These are phyloP conservation scores for Eriocheir sinensis DNA, from an alignment of 1,140 invertebrate genomes.

Conservation along the genomic window DNA sequence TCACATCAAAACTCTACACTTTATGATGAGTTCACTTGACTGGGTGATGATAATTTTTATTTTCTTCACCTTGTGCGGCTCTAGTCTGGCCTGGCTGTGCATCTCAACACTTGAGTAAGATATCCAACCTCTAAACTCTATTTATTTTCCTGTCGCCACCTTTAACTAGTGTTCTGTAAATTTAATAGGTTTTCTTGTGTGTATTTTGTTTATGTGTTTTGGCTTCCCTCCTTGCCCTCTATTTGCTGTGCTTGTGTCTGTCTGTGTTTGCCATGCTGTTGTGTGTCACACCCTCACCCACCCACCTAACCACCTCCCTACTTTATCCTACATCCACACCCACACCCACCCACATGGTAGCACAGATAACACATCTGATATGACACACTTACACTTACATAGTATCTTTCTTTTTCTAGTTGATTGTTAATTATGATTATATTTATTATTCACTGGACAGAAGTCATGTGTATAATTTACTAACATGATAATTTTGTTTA, in stretches of 20 bases:
- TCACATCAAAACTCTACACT: constrained; percentile 58
- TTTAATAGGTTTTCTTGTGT: background rate
- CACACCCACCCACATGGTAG: too few relatives aligned
- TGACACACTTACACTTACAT: background rate
- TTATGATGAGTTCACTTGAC: constrained; percentile 68
- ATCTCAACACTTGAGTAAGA: constrained; percentile 85
- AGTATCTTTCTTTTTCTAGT: background rate
- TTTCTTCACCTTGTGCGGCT: constrained; percentile 80
- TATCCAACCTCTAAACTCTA: constrained; percentile 59
- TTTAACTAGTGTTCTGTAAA: constrained; percentile 7
- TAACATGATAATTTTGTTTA: background rate
- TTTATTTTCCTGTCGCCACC: constrained; percentile 74
- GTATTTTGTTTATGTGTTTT: constrained; percentile 42
- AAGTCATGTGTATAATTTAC: background rate
- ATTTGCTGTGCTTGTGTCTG: background rate
- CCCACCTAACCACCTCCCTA: background rate
- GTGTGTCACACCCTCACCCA: background rate
- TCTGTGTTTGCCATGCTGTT: constrained; percentile 15
- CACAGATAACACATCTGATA: too few relatives aligned
- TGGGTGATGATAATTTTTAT: constrained; percentile 71
- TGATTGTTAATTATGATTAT: background rate
- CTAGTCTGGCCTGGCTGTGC: constrained; percentile 85
- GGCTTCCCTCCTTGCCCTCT: background rate
- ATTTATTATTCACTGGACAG: background rate
- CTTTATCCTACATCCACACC: background rate